phyloP scores from a whole-genome alignment of 2,888 invertebrate species.

The Drosophila atroscutellata region DNA sequence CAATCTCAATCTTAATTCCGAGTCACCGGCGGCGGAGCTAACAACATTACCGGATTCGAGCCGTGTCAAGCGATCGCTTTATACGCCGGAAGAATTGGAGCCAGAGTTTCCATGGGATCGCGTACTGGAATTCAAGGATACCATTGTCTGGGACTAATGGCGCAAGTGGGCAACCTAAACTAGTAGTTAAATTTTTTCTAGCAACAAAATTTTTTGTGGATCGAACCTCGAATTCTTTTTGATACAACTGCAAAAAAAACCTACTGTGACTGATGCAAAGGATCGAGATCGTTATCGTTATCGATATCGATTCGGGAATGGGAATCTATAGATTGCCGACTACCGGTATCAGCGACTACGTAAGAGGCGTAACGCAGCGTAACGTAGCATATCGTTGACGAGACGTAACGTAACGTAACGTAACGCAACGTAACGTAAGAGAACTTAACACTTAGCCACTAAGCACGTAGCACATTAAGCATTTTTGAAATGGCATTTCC shows the following conservation, averaged over 20 bases:
- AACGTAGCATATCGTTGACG: constrained; percentile 28
- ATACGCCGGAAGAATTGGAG: constrained; percentile 74
- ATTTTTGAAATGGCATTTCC: constrained; percentile 74
- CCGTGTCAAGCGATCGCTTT: constrained; percentile 75
- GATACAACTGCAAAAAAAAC: constrained; percentile 47
- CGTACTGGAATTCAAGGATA: constrained; percentile 89
- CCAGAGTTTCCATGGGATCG: constrained; percentile 93
- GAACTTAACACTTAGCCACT: constrained; percentile 44
- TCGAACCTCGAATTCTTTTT: constrained; percentile 27
- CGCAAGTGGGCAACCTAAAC: constrained; percentile 15
- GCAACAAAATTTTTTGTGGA: constrained; percentile 53
- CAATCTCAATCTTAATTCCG: constrained; percentile 24
- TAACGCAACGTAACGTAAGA: constrained; percentile 42
- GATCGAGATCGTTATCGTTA: constrained; percentile 26
- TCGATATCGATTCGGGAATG: constrained; percentile 15
- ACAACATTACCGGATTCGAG: constrained; percentile 54
- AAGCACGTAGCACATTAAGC: constrained; percentile 55
- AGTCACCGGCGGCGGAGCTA: constrained; percentile 48
- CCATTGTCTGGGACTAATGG: constrained; percentile 88
- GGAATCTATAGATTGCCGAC: constrained; percentile 45
- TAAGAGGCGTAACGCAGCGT: constrained; percentile 41
- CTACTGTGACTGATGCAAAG: constrained; percentile 76
- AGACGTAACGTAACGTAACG: constrained; percentile 31
- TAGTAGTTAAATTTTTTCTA: constrained; percentile 65
- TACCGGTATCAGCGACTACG: constrained; percentile 54